phyloP scores from a whole-genome alignment of 2,888 invertebrate species.

The Apamea epomidion region DNA sequence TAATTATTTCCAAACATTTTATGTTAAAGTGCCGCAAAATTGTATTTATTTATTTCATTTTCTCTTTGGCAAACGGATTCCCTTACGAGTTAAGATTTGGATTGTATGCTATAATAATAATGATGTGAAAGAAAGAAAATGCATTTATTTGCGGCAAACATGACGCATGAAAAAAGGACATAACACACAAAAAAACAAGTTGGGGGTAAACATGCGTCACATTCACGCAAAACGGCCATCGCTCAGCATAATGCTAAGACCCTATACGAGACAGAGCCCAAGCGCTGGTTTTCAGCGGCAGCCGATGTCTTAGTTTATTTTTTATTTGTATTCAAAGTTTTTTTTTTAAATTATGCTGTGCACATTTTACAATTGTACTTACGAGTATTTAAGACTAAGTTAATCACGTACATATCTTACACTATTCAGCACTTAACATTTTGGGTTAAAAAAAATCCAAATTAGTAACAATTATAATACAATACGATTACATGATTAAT shows the following conservation, averaged over 20 bases:
- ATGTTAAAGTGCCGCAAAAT: constrained; percentile 15
- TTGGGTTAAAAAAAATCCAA: not conserved
- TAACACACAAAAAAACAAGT: too few relatives aligned
- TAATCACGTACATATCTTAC: not conserved
- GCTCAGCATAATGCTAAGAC: too few relatives aligned
- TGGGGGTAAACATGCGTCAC: too few relatives aligned
- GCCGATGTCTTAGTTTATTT: not conserved
- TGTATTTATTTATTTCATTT: constrained; percentile 24
- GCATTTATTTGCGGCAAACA: too few relatives aligned
- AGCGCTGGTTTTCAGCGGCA: too few relatives aligned
- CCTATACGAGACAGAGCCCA: too few relatives aligned
- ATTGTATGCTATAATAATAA: not conserved
- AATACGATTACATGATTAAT: not conserved
- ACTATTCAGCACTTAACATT: not conserved
- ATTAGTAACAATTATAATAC: not conserved
- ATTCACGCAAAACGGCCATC: too few relatives aligned
- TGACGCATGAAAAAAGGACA: too few relatives aligned
- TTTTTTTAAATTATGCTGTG: too few relatives aligned
- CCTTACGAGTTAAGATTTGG: constrained; percentile 5
- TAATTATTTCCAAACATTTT: constrained; percentile 30
- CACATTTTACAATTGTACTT: not conserved
- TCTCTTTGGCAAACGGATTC: constrained; percentile 41
- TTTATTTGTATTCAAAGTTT: not conserved
- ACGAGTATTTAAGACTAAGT: not conserved
- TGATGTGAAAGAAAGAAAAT: too few relatives aligned